Percentiles rank a stretch among this genome's conserved stretches.
Evolutionary conservation across 2,797 vertebrate species (phyloP).

Genomic region (Lycodopsis pacificus): DNA sequence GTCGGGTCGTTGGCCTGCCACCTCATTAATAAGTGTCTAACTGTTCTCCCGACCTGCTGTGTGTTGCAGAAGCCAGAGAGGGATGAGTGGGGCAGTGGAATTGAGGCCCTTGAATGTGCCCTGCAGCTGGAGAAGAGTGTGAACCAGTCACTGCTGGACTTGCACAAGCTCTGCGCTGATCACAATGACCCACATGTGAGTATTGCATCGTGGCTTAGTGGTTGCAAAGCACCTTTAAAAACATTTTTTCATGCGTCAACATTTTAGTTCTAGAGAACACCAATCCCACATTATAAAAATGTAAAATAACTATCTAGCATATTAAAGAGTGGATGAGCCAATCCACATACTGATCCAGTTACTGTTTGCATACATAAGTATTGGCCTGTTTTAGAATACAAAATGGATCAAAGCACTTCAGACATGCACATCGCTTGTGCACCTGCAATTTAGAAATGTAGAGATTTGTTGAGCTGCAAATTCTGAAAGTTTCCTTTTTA

Average conservation of each 20-base stretch:
- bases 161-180: constrained; percentile 88
- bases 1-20: background rate
- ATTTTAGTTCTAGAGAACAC: background rate
- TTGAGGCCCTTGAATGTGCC: constrained; percentile 93
- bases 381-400: background rate
- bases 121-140: constrained; percentile 95
- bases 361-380: background rate
- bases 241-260: background rate
- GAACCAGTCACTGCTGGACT: constrained; percentile 91
- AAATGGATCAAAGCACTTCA: background rate
- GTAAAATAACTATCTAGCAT: background rate
- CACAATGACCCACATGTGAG: constrained; percentile 91
- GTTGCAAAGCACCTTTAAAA: background rate
- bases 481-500: background rate
- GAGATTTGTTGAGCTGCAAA: background rate
- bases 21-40: constrained; percentile 29
- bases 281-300: background rate
- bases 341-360: background rate
- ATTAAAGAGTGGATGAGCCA: background rate
- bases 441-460: background rate
- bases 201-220: constrained; percentile 6
- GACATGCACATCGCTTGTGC: background rate
- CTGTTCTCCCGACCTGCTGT: constrained; percentile 3
- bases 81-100: constrained; percentile 94
- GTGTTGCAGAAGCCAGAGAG: constrained; percentile 91